These are phyloP conservation scores for Venturia canescens DNA, from an alignment of 1,140 invertebrate species.

Conservation along the genomic window DNA sequence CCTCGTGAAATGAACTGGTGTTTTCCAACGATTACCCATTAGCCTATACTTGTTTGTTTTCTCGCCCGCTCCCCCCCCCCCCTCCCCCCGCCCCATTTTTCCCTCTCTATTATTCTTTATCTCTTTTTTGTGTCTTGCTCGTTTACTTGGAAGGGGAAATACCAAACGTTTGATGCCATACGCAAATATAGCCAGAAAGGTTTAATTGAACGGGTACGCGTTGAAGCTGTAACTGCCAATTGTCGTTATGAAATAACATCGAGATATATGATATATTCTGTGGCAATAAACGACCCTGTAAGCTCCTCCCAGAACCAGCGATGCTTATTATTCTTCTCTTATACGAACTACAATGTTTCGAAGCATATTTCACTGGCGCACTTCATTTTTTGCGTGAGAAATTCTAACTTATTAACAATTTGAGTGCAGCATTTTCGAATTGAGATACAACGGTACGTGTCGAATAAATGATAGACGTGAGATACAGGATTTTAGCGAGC, in stretches of 20 bases:
- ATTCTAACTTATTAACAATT: not conserved
- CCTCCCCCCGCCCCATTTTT: too few species aligned
- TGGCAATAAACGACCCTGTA: not conserved
- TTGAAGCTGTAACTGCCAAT: not conserved
- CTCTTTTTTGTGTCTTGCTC: not conserved
- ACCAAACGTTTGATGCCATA: constrained; percentile 10
- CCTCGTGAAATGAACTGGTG: not conserved
- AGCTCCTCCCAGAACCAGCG: not conserved
- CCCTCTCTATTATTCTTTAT: not conserved
- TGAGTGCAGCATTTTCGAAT: not conserved
- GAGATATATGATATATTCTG: not conserved
- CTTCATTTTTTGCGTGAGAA: not conserved
- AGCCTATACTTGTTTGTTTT: not conserved
- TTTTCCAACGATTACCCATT: constrained; percentile 16
- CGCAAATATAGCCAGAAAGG: constrained; percentile 4
- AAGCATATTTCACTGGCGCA: not conserved
- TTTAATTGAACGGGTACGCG: not conserved
- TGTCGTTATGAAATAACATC: not conserved
- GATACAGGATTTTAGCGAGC: not conserved
- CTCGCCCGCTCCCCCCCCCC: not conserved
- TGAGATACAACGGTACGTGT: not conserved
- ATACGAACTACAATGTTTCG: not conserved
- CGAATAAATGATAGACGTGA: not conserved
- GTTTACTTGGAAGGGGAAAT: constrained; percentile 23
- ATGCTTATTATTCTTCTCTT: not conserved